Evolutionary conservation across 2,797 vertebrate genomes (phyloP).

Genomic region (Vespertilio murinus): DNA sequence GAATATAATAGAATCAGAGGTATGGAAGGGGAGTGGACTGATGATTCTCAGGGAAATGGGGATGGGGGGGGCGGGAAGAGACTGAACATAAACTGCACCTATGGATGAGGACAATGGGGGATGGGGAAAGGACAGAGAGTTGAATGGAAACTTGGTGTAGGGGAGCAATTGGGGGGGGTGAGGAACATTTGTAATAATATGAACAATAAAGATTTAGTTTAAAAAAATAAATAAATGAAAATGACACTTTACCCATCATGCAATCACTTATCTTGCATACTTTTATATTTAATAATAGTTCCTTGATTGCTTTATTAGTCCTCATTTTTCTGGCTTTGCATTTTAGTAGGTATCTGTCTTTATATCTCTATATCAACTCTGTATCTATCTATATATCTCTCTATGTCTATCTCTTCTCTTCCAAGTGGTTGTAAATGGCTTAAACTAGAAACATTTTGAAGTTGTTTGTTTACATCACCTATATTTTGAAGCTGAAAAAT

Average conservation of each 20-base stretch:
- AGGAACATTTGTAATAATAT: no score
- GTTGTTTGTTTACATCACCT: slow-evolving; percentile 76
- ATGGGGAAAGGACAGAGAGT: no score
- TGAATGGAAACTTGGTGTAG: no score
- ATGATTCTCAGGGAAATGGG: no score
- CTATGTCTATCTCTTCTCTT: background rate
- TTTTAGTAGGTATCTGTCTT: background rate
- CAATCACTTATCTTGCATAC: background rate
- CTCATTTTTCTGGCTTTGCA: background rate
- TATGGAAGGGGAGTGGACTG: no score
- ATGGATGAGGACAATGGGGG: no score
- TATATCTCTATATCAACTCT: background rate
- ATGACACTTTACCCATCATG: background rate
- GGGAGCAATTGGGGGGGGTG: no score
- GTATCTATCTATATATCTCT: background rate
- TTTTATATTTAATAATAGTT: slow-evolving; percentile 24
- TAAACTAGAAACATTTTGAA: slow-evolving; percentile 31
- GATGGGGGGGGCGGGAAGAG: no score
- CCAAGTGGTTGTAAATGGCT: background rate
- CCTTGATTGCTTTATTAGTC: background rate
- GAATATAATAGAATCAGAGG: no score
- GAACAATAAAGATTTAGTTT: no score
- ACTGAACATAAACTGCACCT: no score
- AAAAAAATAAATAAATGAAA: no score
- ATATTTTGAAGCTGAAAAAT: slow-evolving; percentile 84